These are phyloP conservation scores for Apantesis nais DNA, from an alignment of 2,888 invertebrate genomes.

Conservation along the genomic window DNA sequence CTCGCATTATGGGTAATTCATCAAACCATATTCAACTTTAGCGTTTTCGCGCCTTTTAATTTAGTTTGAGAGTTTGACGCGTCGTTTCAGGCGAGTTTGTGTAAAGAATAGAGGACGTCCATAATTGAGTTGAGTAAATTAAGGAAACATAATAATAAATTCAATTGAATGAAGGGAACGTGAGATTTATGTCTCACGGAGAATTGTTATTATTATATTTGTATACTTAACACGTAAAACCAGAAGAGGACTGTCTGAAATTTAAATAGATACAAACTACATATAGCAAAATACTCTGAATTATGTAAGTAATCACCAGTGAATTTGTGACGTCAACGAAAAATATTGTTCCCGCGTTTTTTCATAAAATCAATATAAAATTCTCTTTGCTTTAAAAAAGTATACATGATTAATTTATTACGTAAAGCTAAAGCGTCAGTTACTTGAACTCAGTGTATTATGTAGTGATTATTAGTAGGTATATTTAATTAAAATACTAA, in stretches of 20 bases:
- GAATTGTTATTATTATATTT: not conserved
- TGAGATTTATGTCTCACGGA: not conserved
- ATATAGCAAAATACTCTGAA: too few species aligned
- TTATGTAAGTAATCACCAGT: not conserved
- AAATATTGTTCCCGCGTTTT: not conserved
- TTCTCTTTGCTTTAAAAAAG: not conserved
- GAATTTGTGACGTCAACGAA: not conserved
- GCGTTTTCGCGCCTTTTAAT: slow-evolving; percentile 68
- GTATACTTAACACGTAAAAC: not conserved
- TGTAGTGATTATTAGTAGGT: not conserved
- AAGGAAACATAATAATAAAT: slow-evolving; percentile 4
- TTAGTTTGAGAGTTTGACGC: slow-evolving; percentile 55
- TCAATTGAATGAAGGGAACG: slow-evolving; percentile 13
- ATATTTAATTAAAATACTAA: not conserved
- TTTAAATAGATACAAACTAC: not conserved
- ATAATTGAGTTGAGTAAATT: slow-evolving; percentile 20
- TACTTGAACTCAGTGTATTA: not conserved
- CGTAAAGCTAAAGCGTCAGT: not conserved
- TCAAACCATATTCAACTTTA: slow-evolving; percentile 65
- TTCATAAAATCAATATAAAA: not conserved
- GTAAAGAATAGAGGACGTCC: slow-evolving; percentile 16
- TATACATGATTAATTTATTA: not conserved
- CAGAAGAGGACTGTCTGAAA: too few species aligned
- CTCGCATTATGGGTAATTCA: slow-evolving; percentile 73
- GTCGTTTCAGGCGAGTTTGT: slow-evolving; percentile 21